These are phyloP conservation scores for Bryconaethiops microstoma DNA, from an alignment of 2,797 vertebrate genomes.

Conservation along the genomic window DNA sequence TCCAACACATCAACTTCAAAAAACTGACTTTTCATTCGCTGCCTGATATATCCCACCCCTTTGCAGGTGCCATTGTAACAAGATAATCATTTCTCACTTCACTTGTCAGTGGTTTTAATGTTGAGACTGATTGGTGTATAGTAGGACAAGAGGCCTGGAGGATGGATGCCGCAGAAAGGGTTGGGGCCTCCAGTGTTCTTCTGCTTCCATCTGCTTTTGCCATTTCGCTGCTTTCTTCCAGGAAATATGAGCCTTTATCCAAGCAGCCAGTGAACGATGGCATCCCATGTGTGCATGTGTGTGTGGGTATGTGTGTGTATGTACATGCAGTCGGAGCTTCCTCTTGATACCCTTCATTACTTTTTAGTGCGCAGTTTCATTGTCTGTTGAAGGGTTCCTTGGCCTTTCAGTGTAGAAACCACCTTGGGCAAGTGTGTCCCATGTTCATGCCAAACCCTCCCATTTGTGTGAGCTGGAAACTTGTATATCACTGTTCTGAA, in stretches of 20 bases:
- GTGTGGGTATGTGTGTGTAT: neutral
- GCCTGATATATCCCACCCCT: no score
- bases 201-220: slow-evolving; percentile 1
- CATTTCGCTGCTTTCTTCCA: neutral
- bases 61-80: no score
- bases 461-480: neutral
- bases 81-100: no score
- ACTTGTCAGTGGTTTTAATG: no score
- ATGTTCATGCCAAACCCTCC: neutral
- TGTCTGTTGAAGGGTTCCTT: neutral
- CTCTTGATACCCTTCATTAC: slow-evolving; percentile 16
- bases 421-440: neutral
- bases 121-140: neutral
- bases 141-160: neutral
- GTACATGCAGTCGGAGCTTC: slow-evolving; percentile 6
- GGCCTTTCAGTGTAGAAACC: neutral
- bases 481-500: neutral
- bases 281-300: neutral
- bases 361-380: slow-evolving; percentile 10
- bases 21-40: no score
- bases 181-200: neutral
- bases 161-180: neutral
- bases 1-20: no score
- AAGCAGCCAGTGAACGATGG: neutral
- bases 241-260: neutral